These are phyloP conservation scores for Dasypus novemcinctus DNA, from an alignment of 2,113 vertebrate species.

Conservation along the genomic window DNA sequence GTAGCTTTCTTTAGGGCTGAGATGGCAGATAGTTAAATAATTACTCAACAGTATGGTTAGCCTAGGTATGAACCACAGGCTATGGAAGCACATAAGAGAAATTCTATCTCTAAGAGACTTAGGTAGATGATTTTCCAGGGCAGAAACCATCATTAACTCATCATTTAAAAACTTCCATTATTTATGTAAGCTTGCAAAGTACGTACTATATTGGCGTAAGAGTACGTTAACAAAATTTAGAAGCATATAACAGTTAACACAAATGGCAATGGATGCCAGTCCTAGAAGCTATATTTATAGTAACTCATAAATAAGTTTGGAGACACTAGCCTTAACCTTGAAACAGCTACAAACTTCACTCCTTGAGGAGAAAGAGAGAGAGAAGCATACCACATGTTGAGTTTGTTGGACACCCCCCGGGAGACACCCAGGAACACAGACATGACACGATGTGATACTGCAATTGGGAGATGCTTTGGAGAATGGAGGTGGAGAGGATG, in stretches of 20 bases:
- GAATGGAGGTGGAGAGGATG: background rate
- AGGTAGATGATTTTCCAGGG: background rate
- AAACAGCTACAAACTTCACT: background rate
- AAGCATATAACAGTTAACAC: background rate
- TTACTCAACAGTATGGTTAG: background rate
- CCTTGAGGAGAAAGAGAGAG: background rate
- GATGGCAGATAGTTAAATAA: background rate
- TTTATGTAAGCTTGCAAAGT: background rate
- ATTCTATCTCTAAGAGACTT: background rate
- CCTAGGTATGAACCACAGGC: background rate
- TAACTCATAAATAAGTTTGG: background rate
- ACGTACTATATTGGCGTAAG: background rate
- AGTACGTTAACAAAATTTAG: background rate
- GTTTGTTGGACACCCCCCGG: background rate
- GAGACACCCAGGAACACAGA: background rate
- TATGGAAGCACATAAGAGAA: background rate
- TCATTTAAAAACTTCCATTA: background rate
- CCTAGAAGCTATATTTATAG: background rate
- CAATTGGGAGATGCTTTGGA: no score
- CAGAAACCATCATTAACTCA: background rate
- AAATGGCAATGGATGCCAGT: background rate
- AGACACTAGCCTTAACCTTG: background rate
- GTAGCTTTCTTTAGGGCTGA: background rate
- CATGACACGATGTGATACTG: background rate
- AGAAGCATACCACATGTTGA: background rate